A percentile compares a stretch with the other conserved stretches of the same genome.
Conservation (phyloP, 2,797 vertebrate genomes). For the Gambusia yucatana region DNA sequence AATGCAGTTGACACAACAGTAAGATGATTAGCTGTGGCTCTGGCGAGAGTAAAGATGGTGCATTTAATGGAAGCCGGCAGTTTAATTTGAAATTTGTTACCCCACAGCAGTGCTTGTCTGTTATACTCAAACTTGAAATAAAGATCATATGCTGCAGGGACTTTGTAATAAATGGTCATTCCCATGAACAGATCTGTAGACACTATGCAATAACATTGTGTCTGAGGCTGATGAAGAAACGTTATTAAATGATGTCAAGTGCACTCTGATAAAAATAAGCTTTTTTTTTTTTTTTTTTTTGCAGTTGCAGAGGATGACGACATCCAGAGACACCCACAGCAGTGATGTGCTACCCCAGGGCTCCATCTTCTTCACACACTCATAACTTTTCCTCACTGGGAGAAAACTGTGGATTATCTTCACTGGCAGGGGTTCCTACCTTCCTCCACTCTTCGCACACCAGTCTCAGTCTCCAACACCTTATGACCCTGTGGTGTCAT, state of each 20-base stretch:
- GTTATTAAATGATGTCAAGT: conserved; percentile 11
- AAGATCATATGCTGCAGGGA: conserved; percentile 3
- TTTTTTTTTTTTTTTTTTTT: conserved; percentile 20
- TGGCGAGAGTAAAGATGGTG: not conserved
- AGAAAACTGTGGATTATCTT: conserved; percentile 47
- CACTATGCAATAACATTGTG: not conserved
- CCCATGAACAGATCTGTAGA: conserved; percentile 1
- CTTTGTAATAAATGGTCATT: conserved; percentile 2
- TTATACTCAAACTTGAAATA: conserved; percentile 1
- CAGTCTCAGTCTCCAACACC: conserved; percentile 17
- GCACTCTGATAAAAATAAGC: conserved; percentile 14
- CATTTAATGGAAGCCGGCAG: not conserved
- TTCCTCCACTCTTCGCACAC: not conserved
- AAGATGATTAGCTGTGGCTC: not conserved
- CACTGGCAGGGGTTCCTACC: conserved; percentile 1
- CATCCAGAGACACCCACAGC: conserved; percentile 60
- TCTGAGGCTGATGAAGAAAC: conserved; percentile 12
- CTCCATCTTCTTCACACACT: conserved; percentile 37
- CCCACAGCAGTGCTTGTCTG: not conserved
- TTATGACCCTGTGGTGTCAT: conserved; percentile 43
- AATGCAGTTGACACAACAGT: conserved; percentile 2
- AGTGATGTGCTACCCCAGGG: conserved; percentile 35
- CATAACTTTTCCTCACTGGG: conserved; percentile 55
- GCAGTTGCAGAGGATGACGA: conserved; percentile 62
- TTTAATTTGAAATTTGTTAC: conserved; percentile 18